Conservation (phyloP, 2,113 vertebrate genomes). For the Gadus macrocephalus region DNA sequence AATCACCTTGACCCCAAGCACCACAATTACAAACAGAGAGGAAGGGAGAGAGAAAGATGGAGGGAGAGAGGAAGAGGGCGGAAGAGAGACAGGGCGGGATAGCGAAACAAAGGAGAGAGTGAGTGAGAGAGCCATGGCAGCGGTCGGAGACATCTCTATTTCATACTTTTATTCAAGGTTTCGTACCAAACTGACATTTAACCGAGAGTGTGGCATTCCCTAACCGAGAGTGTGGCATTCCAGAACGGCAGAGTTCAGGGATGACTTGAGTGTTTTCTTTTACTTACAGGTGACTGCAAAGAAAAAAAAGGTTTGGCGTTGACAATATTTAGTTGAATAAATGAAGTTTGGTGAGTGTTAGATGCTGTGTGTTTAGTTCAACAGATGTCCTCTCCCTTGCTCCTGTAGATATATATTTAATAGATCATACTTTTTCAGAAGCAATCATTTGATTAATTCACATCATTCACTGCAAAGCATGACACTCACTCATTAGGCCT, state of each 20-base stretch:
- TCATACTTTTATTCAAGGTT: constrained; percentile 19
- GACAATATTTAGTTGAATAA: not conserved
- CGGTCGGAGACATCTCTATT: too few relatives aligned
- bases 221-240: constrained; percentile 4
- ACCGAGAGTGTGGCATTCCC: constrained; percentile 6
- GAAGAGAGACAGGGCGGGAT: not conserved
- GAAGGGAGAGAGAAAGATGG: too few relatives aligned
- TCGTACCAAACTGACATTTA: not conserved
- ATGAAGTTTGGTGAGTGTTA: not conserved
- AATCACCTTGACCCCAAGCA: constrained; percentile 26
- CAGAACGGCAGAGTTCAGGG: not conserved
- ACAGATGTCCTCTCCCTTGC: too few relatives aligned
- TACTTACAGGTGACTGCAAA: not conserved
- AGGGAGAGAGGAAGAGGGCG: too few relatives aligned
- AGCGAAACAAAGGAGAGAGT: too few relatives aligned
- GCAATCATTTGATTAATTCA: too few relatives aligned
- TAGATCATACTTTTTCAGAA: too few relatives aligned
- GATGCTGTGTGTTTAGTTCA: too few relatives aligned
- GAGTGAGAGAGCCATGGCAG: too few relatives aligned
- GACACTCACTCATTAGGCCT: too few relatives aligned
- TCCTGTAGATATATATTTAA: too few relatives aligned
- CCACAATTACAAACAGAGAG: constrained; percentile 7
- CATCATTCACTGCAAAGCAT: too few relatives aligned
- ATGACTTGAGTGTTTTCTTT: not conserved
- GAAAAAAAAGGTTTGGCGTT: not conserved